Conservation (phyloP, 35 echinoderm and acorn worm species). For the Eucidaris tribuloides region DNA sequence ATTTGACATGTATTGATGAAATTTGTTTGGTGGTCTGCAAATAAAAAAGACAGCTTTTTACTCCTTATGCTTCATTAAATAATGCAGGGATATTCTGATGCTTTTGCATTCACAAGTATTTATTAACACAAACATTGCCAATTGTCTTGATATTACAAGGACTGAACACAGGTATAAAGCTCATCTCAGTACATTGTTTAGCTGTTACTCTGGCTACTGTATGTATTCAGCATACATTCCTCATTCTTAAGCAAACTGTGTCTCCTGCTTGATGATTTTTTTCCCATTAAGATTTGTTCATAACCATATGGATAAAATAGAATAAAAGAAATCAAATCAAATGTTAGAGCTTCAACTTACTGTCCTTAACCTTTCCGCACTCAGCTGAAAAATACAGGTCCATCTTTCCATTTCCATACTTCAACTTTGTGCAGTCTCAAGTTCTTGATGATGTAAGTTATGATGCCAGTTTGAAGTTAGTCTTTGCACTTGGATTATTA, state of each 20-base stretch:
- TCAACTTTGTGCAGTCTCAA: conserved; percentile 84
- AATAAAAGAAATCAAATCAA: neutral
- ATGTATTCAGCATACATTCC: neutral
- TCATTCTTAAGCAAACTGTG: neutral
- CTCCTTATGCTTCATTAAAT: no score
- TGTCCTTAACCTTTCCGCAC: conserved; percentile 15
- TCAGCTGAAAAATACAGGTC: conserved; percentile 62
- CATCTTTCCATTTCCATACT: conserved; percentile 75
- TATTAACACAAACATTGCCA: no score
- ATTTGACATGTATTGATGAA: no score
- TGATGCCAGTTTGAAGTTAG: neutral
- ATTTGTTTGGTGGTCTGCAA: no score
- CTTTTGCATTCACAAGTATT: no score
- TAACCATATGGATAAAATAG: neutral
- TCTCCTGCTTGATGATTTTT: neutral
- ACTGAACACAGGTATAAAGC: no score
- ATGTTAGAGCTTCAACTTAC: neutral
- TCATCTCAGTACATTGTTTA: no score
- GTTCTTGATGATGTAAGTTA: conserved; percentile 75
- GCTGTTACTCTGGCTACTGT: no score
- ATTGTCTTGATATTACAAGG: no score
- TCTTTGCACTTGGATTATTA: no score
- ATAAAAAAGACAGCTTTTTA: no score
- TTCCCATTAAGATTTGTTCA: neutral
- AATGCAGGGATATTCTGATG: no score